Evolutionary conservation across 2,113 vertebrate genomes (phyloP).

Genomic region (Urocynchramus pylzowi): DNA sequence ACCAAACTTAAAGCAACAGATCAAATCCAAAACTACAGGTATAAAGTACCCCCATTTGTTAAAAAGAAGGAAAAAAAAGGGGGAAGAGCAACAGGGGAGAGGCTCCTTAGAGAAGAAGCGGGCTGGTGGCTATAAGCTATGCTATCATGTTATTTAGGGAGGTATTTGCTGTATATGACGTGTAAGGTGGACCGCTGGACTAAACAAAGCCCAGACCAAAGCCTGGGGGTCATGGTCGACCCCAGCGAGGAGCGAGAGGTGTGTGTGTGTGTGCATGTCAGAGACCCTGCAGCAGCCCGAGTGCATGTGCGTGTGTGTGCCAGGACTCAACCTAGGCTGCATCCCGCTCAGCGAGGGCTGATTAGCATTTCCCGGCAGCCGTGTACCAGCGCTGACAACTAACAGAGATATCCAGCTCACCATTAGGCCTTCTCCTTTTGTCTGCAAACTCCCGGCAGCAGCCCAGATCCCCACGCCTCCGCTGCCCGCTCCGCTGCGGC

Average conservation of each 20-base stretch:
- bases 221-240: slow-evolving; percentile 80
- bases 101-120: slow-evolving; percentile 59
- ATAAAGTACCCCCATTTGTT: slow-evolving; percentile 69
- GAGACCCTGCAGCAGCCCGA: background rate
- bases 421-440: slow-evolving; percentile 82
- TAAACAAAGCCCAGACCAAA: slow-evolving; percentile 84
- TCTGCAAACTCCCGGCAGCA: slow-evolving; percentile 66
- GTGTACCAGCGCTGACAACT: slow-evolving; percentile 89
- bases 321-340: slow-evolving; percentile 17
- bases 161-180: slow-evolving; percentile 85
- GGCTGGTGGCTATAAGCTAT: slow-evolving; percentile 76
- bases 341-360: slow-evolving; percentile 60
- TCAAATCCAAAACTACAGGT: slow-evolving; percentile 76
- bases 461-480: background rate
- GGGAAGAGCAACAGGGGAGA: background rate
- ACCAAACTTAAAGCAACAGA: slow-evolving; percentile 75
- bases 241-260: background rate
- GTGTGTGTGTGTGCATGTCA: background rate
- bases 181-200: slow-evolving; percentile 83
- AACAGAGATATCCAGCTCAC: slow-evolving; percentile 92
- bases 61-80: background rate
- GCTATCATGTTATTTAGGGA: slow-evolving; percentile 90
- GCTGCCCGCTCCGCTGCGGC: background rate
- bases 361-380: slow-evolving; percentile 90
- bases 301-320: background rate